phyloP scores from a whole-genome alignment of 1,140 invertebrate genomes.

The Drepana arcuata region DNA sequence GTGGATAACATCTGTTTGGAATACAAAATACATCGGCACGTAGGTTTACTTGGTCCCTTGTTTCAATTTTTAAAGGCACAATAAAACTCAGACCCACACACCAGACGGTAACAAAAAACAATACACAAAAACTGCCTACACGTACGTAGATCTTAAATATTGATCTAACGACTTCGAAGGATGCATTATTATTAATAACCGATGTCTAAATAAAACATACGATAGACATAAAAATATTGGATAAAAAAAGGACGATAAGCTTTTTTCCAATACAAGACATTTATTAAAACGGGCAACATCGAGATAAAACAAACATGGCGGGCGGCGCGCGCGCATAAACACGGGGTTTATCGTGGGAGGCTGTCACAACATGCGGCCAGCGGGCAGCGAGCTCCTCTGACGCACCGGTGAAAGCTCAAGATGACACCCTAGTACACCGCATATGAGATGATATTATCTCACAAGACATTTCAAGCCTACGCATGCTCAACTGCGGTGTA shows the following conservation, averaged over 20 bases:
- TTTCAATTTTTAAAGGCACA: constrained; percentile 41
- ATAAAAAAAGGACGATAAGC: constrained; percentile 41
- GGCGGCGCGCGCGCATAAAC: constrained; percentile 63
- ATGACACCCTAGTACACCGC: constrained; percentile 44
- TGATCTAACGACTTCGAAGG: constrained; percentile 61
- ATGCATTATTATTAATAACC: constrained; percentile 70
- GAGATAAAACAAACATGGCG: constrained; percentile 70
- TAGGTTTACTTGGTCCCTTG: constrained; percentile 27
- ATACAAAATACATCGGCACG: constrained; percentile 55
- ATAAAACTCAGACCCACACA: constrained; percentile 54
- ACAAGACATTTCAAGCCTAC: constrained; percentile 50
- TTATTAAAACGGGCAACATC: constrained; percentile 63
- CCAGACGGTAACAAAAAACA: constrained; percentile 46
- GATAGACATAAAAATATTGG: constrained; percentile 39
- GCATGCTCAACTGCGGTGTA: constrained; percentile 27
- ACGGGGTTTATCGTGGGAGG: constrained; percentile 65
- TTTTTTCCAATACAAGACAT: constrained; percentile 62
- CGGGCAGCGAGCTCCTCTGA: constrained; percentile 34
- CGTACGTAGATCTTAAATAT: constrained; percentile 64
- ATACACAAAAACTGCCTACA: constrained; percentile 51
- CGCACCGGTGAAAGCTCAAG: constrained; percentile 58
- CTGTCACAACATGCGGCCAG: constrained; percentile 63
- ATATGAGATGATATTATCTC: constrained; percentile 48
- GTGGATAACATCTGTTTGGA: constrained; percentile 63
- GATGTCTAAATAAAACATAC: constrained; percentile 68